Base-by-base conservation (phyloP, 1,140 invertebrate species). In the Kradibia gibbosae region DNA sequence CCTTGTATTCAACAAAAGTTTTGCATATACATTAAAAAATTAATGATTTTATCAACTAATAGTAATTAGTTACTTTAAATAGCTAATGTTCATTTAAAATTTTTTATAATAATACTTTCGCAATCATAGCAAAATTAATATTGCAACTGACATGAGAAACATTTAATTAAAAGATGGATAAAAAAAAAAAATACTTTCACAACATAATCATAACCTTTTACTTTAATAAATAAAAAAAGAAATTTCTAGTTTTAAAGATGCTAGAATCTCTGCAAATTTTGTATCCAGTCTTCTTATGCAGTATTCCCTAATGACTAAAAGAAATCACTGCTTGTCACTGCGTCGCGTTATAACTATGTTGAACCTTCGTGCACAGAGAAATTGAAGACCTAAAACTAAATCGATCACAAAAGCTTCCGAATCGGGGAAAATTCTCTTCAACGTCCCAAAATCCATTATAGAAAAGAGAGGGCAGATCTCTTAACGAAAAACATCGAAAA, bases 381-480 rank as follows among this genome's bases (percentile, higher is more conserved):
- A 75, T 1, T 55, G n/a, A 22, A 75, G 34, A 75, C 31, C 34
- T 53, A 70, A 13, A 72, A 28, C 53, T 53, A 78, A 67, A 79
- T 79, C 78, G 78, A 79, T 79, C 78, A 79, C 78, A 79, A 57
- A 79, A 48, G 55, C 48, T 45, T 36, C 67, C 53, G 39, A 34
- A 60, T 79, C 67, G 53, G 78, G 53, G 39, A 79, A 79, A 79
- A 45, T 57, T 72, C 60, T 36, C 78, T 45, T 79, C 67, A 50
- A 78, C 77, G 45, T 67, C 50, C 67, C 34, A 31, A 71, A 78
- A 55, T 31, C n/a, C 50, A 78, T 48, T 31, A 65, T 65, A 31
- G 10, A 42, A 72, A 76, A 48, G 77, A 71, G 65, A 42, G n/a
- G 42, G 70, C n/a, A 39, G 42, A 76, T 36, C n/a, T 57, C n/a